Evolutionary conservation across 2,113 vertebrate species (phyloP).

Genomic region (Myotis yumanensis): DNA sequence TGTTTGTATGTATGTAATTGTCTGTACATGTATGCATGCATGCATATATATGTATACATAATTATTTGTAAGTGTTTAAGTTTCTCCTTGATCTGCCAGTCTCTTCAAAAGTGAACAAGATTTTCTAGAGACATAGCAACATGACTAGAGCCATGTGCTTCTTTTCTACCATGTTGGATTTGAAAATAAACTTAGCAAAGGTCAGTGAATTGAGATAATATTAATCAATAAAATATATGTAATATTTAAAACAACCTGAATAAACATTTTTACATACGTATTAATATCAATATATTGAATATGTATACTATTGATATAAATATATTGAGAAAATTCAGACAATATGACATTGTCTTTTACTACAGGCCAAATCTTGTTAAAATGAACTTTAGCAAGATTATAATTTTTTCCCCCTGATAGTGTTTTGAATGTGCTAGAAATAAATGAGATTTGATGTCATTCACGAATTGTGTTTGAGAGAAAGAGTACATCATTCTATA

Average conservation of each 20-base stretch:
- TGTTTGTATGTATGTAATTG: not conserved
- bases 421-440: not conserved
- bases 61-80: conserved; percentile 41
- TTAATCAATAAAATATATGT: not conserved
- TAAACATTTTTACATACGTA: not conserved
- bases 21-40: not conserved
- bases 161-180: not conserved
- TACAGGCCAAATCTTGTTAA: not conserved
- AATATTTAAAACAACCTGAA: not conserved
- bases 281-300: not conserved
- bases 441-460: not conserved
- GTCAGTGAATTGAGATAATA: not conserved
- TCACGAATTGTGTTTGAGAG: not conserved
- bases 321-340: not conserved
- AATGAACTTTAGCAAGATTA: not conserved
- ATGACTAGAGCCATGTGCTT: not conserved
- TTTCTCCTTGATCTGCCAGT: not conserved
- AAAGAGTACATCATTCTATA: not conserved
- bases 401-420: not conserved
- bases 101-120: not conserved
- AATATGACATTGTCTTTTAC: not conserved
- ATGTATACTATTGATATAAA: not conserved
- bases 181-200: not conserved
- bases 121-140: not conserved
- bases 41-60: not conserved